Percentiles rank a stretch among this genome's conserved stretches.
Conservation (phyloP, 2,888 invertebrate species). For the Tenthredo scrophulariae region DNA sequence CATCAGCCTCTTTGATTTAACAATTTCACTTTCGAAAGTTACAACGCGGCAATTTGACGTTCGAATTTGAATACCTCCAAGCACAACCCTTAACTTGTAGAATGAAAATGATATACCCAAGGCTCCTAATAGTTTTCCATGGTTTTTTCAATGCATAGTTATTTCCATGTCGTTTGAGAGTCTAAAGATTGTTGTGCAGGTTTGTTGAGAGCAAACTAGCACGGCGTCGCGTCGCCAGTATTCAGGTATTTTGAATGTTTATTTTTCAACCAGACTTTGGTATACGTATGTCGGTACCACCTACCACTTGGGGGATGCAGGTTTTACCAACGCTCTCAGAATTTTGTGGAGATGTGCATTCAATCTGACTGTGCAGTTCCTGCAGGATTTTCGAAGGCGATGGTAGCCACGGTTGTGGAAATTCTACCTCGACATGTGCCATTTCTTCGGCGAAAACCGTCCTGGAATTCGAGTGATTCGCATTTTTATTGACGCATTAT, state of each 20-base stretch:
- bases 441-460: slow-evolving; percentile 8
- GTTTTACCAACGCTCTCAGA: slow-evolving; percentile 53
- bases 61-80: background rate
- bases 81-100: too few species aligned
- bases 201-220: background rate
- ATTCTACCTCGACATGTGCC: slow-evolving; percentile 43
- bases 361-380: slow-evolving; percentile 60
- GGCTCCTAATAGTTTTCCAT: background rate
- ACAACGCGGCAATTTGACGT: background rate
- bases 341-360: slow-evolving; percentile 59
- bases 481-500: slow-evolving; percentile 71
- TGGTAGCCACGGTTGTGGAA: background rate
- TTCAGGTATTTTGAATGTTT: slow-evolving; percentile 60
- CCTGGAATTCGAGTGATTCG: slow-evolving; percentile 58
- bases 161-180: background rate
- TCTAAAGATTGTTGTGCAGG: background rate
- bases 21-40: background rate
- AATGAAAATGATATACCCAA: background rate
- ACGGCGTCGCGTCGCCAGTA: background rate
- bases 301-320: slow-evolving; percentile 40
- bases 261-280: slow-evolving; percentile 61
- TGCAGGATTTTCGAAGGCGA: slow-evolving; percentile 54
- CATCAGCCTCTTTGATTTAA: background rate
- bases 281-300: slow-evolving; percentile 37
- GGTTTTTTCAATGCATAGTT: background rate